Evolutionary conservation across 2,888 invertebrate species (phyloP).

Genomic region (Sipunculus nudus): DNA sequence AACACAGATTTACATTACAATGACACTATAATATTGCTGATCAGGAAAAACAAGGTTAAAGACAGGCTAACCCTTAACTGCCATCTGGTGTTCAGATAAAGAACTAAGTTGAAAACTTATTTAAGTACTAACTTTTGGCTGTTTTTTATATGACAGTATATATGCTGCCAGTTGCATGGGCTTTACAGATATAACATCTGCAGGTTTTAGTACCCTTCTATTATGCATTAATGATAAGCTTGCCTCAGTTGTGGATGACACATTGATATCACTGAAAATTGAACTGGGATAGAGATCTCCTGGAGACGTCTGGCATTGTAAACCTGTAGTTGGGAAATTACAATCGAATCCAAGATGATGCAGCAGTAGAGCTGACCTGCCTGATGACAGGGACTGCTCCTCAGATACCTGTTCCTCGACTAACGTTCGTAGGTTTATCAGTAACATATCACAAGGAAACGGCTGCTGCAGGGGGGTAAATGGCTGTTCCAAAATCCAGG

Average conservation of each 20-base stretch:
- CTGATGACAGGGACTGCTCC: conserved; percentile 14
- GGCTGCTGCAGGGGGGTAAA: too few species aligned
- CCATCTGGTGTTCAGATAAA: too few species aligned
- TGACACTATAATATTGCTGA: too few species aligned
- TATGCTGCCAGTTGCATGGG: conserved; percentile 30
- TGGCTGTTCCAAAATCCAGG: too few species aligned
- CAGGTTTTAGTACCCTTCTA: neutral
- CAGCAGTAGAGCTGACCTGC: conserved; percentile 71
- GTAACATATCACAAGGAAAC: too few species aligned
- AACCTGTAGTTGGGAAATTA: conserved; percentile 67
- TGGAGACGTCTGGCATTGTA: conserved; percentile 53
- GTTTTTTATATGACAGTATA: conserved; percentile 7
- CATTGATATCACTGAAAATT: conserved; percentile 2
- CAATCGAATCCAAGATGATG: conserved; percentile 73
- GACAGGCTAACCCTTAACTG: too few species aligned
- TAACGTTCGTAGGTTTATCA: too few species aligned
- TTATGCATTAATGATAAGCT: conserved; percentile 26
- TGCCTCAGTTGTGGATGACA: conserved; percentile 2
- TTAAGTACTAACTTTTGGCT: too few species aligned
- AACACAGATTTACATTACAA: too few species aligned
- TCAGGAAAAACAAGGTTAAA: too few species aligned
- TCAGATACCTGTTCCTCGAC: neutral
- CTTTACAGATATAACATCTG: conserved; percentile 1
- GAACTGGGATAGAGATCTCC: conserved; percentile 43
- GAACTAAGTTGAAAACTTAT: too few species aligned